phyloP scores from a whole-genome alignment of 2,113 vertebrate species.

The Catharus fuscescens region DNA sequence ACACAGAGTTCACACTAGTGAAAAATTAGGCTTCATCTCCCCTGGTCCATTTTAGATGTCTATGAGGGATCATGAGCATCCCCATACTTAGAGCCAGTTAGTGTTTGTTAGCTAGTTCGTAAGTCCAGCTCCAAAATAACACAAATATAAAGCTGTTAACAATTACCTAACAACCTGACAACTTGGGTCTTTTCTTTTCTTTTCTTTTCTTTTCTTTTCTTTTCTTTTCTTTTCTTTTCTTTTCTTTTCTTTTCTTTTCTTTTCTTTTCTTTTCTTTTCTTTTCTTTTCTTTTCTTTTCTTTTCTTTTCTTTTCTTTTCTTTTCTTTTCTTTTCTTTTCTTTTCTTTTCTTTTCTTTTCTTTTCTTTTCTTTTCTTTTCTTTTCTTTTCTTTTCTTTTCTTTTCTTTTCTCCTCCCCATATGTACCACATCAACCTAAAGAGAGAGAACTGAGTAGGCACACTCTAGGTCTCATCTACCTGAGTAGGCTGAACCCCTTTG shows the following conservation, averaged over 20 bases:
- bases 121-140: background rate
- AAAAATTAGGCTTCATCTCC: background rate
- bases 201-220: no score
- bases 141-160: background rate
- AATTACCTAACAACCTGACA: background rate
- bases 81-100: background rate
- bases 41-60: background rate
- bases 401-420: background rate
- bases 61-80: background rate
- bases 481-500: background rate
- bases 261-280: no score
- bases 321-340: background rate
- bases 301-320: background rate
- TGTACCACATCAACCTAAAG: background rate
- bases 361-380: no score
- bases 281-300: background rate
- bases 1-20: background rate
- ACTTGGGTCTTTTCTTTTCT: background rate
- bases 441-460: background rate
- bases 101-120: accelerated
- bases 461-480: background rate
- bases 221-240: no score
- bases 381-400: no score
- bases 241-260: no score
- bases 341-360: no score